Evolutionary conservation across 2,888 invertebrate species (phyloP), one percentile per base, ranked within the genome.

Genomic region (Patella depressa): DNA sequence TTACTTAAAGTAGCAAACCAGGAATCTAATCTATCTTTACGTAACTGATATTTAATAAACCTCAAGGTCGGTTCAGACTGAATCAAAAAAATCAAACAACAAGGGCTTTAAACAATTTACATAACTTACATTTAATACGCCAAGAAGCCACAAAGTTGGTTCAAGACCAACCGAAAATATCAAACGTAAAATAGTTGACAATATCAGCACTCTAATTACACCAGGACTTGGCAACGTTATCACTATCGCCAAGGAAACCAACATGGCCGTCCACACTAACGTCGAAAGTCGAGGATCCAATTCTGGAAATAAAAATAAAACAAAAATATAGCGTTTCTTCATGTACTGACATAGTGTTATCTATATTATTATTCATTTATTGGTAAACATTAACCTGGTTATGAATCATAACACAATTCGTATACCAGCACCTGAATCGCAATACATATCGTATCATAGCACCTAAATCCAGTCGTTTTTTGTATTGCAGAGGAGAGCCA

Each of bases 81-180:
- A 45, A 34, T 45, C 45, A 9, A 45, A 45, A 45, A 45, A 7
- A 45, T 45, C 45, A 45, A 45, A 45, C 7, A 7, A 9, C 9
- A 0, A 45, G 0, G 45, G 45, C 9, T 45, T 45, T 45, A 45
- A 45, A 5, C 45, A n/a, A 59, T 57, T 2, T 17, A 34, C 11
- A n/a, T 7, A 45, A 89, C 92, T 92, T 90, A 97, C 97, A 86
- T 97, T 97, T 76, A 96, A 93, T 85, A 96, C 94, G 76, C 97
- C 98, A 76, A 98, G 93, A 71, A 97, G 92, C 94, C 95, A 95
- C 12, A 98, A 93, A 2, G 97, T 97, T 59, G 97, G 96, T 91
- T 97, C 96, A n/a, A 98, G 96, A 34, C 98, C 98, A 79, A 96
- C 93, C 71, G 96, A 95, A 93, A 96, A 97, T 92, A 98, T 97